Conservation (phyloP, 2,113 vertebrate species). For the Gavialis gangeticus region DNA sequence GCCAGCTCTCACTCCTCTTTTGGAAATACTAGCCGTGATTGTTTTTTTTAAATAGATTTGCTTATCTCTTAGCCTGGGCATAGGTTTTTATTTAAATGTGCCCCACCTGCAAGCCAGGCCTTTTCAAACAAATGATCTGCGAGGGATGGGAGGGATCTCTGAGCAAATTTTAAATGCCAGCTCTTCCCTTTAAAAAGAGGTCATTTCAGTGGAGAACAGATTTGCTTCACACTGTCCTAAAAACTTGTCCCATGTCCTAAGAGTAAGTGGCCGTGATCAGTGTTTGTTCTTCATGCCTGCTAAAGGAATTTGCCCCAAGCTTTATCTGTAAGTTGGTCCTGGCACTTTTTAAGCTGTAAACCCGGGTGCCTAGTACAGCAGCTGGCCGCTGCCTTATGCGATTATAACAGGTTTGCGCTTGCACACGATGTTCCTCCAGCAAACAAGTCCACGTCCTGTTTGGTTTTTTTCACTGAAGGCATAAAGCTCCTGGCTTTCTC, state of each 20-base stretch:
- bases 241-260: not conserved
- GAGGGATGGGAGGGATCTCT: not conserved
- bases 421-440: not conserved
- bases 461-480: not conserved
- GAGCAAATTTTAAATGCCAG: not conserved
- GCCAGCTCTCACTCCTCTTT: not conserved
- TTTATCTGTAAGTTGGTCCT: not conserved
- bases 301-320: not conserved
- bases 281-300: not conserved
- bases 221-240: not conserved
- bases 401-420: too few relatives aligned
- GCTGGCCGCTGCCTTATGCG: not conserved
- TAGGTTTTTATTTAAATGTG: not conserved
- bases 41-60: not conserved
- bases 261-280: not conserved
- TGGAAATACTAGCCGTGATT: not conserved
- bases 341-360: not conserved
- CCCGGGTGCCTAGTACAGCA: not conserved
- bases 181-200: not conserved
- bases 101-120: not conserved
- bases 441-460: not conserved
- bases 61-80: not conserved
- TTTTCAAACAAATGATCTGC: not conserved
- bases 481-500: not conserved
- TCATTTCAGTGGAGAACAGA: not conserved